A percentile compares a stretch with the other conserved stretches of the same genome.
Evolutionary conservation across 2,113 vertebrate species (phyloP).

Genomic region (Sisor rabdophorus): DNA sequence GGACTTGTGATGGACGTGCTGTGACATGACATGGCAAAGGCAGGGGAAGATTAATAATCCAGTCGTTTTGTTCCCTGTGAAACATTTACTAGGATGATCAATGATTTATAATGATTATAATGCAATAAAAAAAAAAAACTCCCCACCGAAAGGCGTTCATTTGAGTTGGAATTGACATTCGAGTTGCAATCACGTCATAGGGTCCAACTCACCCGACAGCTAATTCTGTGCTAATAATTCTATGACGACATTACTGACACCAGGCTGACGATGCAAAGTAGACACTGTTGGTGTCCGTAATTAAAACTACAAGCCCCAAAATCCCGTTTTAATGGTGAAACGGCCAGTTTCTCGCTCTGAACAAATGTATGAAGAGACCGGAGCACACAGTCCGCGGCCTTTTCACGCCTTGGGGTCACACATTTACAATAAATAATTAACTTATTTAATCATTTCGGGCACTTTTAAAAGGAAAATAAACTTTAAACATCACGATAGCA

Average conservation of each 20-base stretch:
- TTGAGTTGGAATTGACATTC: not conserved
- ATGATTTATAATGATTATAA: too few relatives aligned
- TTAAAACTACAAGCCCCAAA: not conserved
- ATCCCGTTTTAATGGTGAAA: not conserved
- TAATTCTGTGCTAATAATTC: not conserved
- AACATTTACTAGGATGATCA: too few relatives aligned
- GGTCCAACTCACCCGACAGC: not conserved
- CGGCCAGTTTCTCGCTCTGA: not conserved
- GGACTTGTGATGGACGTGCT: not conserved
- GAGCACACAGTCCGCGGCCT: not conserved
- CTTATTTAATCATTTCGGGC: too few relatives aligned
- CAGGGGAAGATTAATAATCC: not conserved
- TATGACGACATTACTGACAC: not conserved
- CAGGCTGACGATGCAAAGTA: not conserved
- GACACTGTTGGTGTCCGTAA: not conserved
- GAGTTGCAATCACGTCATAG: not conserved
- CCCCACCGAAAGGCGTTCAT: too few relatives aligned
- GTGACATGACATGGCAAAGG: slow-evolving; percentile 1
- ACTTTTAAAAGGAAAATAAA: not conserved
- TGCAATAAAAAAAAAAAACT: too few relatives aligned
- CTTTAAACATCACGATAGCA: not conserved
- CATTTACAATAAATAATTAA: too few relatives aligned
- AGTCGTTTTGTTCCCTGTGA: too few relatives aligned
- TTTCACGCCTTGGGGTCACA: not conserved
- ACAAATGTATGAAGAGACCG: not conserved